Conservation (phyloP, 2,797 vertebrate genomes). For the Gambelia wislizenii region DNA sequence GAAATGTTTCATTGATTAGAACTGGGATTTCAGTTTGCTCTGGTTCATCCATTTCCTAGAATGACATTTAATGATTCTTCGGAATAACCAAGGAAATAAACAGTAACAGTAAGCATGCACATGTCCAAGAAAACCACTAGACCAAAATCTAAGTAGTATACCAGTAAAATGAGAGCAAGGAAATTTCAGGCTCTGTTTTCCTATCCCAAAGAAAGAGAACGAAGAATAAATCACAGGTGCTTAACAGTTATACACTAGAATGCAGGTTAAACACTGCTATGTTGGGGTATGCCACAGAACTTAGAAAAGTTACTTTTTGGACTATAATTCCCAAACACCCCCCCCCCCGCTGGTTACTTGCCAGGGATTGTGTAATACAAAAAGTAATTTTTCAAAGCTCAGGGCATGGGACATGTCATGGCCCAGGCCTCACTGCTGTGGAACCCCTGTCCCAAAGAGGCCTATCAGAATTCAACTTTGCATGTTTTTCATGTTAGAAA, state of each 20-base stretch:
- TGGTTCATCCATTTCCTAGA: slow-evolving; percentile 36
- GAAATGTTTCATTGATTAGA: slow-evolving; percentile 39
- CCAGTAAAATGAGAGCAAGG: not conserved
- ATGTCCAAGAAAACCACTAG: not conserved
- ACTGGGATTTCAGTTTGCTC: slow-evolving; percentile 44
- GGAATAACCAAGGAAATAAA: not conserved
- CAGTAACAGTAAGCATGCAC: not conserved
- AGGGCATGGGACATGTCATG: not conserved
- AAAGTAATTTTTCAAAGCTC: too few relatives aligned
- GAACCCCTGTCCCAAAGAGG: not conserved
- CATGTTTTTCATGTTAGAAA: not conserved
- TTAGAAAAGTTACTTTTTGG: not conserved
- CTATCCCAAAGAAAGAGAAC: not conserved
- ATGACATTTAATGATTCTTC: slow-evolving; percentile 35
- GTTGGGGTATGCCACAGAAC: not conserved
- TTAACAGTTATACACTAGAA: not conserved
- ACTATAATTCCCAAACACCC: too few relatives aligned
- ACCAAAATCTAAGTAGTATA: not conserved
- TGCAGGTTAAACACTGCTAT: not conserved
- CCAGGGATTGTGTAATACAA: too few relatives aligned
- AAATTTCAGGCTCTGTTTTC: not conserved
- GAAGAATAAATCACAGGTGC: not conserved
- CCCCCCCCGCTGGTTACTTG: too few relatives aligned
- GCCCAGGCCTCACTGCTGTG: not conserved
- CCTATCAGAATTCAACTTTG: not conserved